Evolutionary conservation across 2,113 vertebrate species (phyloP), one percentile per base, ranked within the genome.

Genomic region (Diadophis punctatus): DNA sequence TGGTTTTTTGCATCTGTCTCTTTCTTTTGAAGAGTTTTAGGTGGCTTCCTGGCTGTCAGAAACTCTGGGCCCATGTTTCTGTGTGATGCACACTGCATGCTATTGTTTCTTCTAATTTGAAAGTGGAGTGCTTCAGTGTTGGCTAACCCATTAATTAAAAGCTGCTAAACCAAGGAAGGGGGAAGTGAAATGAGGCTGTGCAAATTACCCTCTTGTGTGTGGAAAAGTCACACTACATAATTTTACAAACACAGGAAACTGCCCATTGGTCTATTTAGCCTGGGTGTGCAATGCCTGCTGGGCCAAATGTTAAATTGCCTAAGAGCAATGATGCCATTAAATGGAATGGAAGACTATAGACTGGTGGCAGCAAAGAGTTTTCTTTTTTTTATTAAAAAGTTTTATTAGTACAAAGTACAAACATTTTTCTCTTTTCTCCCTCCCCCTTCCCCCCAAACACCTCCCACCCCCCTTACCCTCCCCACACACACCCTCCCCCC

Each of bases 131-230:
- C 49, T 87, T 52, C 30, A 51, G n/a, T 53, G 30, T 87, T 30
- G 86, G 49, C 49, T n/a, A 51, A n/a, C 7, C 9, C 86, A n/a
- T 87, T 87, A 22, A 91, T 94, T 93, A 95, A 84, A 93, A 97
- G 84, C 48, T 55, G 89, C 0, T 92, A 94, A 93, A 60, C 86
- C 91, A 92, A 93, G 92, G 93, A 94, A 95, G 92, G 93, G 94
- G 91, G 92, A 94, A 95, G 92, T 90, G 48, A 93, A 92, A 90
- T 93, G 55, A 95, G 94, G 95, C 95, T 84, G 63, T 23, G 90
- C 93, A 94, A 93, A 88, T 92, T 91, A 60, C 94, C 93, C 89
- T 55, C 91, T 93, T 94, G 92, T 87, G 92, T 90, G n/a, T 85
- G 93, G 53, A 68, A 74, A 94, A 88, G 91, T 55, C 80, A 74